A percentile compares a stretch with the other conserved stretches of the same genome.
phyloP scores from a whole-genome alignment of 2,888 invertebrate species.

The Leptopilina syphax region DNA sequence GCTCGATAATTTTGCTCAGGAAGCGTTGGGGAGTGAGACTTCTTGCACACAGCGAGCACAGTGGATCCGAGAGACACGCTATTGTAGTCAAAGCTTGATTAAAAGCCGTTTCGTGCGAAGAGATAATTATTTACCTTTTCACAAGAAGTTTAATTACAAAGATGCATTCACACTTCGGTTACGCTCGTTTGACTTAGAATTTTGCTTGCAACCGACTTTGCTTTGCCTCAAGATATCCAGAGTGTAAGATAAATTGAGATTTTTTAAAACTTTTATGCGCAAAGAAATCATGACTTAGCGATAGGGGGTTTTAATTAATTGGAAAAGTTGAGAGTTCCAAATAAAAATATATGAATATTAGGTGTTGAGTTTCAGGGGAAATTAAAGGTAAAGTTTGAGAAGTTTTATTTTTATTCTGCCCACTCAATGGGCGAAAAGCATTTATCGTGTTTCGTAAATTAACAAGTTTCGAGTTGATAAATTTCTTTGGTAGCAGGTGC shows the following conservation, averaged over 20 bases:
- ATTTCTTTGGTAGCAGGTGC: neutral
- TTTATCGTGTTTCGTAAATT: slow-evolving; percentile 5
- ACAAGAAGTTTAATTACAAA: slow-evolving; percentile 37
- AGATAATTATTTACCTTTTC: slow-evolving; percentile 35
- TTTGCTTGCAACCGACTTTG: neutral
- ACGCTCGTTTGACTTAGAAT: neutral
- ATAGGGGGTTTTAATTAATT: slow-evolving; percentile 3
- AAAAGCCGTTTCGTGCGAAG: slow-evolving; percentile 23
- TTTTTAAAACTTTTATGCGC: neutral
- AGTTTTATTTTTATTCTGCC: neutral
- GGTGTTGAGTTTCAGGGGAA: neutral
- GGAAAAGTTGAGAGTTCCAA: neutral
- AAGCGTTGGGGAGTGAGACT: slow-evolving; percentile 22
- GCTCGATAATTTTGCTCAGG: slow-evolving; percentile 35
- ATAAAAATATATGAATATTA: neutral
- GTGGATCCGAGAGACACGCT: slow-evolving; percentile 25
- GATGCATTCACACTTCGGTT: slow-evolving; percentile 8
- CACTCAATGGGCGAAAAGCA: neutral
- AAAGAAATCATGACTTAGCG: neutral
- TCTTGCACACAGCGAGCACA: slow-evolving; percentile 15
- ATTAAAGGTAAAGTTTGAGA: neutral
- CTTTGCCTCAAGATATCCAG: neutral
- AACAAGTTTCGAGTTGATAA: neutral
- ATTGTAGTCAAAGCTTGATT: slow-evolving; percentile 34
- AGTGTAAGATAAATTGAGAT: neutral